phyloP scores from a whole-genome alignment of 2,888 invertebrate genomes.

The Acanthosepion lycidas region DNA sequence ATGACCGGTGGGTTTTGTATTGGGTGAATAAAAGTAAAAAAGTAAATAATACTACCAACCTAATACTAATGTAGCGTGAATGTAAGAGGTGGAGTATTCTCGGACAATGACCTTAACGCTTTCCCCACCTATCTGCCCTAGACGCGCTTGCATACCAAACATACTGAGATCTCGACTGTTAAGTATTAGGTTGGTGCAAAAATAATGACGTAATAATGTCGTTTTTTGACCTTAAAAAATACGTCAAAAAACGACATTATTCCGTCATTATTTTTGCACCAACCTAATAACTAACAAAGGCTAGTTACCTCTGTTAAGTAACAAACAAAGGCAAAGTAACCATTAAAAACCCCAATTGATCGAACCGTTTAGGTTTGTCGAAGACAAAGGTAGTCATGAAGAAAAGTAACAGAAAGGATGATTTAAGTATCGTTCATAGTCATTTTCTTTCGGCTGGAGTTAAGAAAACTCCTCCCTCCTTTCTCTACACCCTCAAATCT shows the following conservation, averaged over 20 bases:
- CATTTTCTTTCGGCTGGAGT: neutral
- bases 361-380: neutral
- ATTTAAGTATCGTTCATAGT: neutral
- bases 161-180: neutral
- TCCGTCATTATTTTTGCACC: too few relatives aligned
- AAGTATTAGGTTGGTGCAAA: too few relatives aligned
- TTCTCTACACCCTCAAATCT: neutral
- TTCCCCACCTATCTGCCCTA: neutral
- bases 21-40: too few relatives aligned
- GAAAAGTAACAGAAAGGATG: neutral
- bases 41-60: too few relatives aligned
- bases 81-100: neutral
- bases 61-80: neutral
- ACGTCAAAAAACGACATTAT: too few relatives aligned
- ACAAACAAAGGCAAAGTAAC: neutral
- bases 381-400: neutral
- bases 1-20: too few relatives aligned
- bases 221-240: too few relatives aligned
- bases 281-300: neutral
- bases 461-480: neutral
- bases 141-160: neutral
- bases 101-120: neutral
- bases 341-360: neutral
- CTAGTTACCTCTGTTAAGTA: neutral
- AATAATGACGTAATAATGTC: too few relatives aligned